Conservation (phyloP, 2,888 invertebrate genomes). For the Drosophila barbarae region DNA sequence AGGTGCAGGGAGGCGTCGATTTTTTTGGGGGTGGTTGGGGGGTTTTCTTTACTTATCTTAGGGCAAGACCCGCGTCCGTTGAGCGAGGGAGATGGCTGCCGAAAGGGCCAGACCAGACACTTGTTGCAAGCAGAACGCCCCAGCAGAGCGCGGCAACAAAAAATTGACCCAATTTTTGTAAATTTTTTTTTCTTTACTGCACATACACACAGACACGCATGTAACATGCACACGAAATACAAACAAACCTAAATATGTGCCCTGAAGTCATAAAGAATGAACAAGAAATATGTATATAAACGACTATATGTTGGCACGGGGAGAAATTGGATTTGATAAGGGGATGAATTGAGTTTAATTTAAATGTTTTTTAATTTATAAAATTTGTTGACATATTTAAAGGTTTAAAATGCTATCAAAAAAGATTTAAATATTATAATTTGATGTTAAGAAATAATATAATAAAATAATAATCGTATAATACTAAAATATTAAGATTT, state of each 20-base stretch:
- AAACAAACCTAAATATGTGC: constrained; percentile 68
- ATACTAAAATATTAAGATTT: too few relatives aligned
- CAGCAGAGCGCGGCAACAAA: constrained; percentile 43
- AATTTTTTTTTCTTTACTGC: constrained; percentile 39
- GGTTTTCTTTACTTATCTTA: constrained; percentile 60
- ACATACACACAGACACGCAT: constrained; percentile 30
- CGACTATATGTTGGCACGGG: constrained; percentile 3
- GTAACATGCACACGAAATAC: constrained; percentile 31
- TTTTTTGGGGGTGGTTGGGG: constrained; percentile 21
- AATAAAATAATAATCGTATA: too few relatives aligned
- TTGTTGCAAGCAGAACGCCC: constrained; percentile 65
- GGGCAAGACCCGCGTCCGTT: constrained; percentile 62
- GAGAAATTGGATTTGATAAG: background rate
- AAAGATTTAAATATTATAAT: background rate
- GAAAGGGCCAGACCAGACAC: constrained; percentile 57
- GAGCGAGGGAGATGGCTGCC: constrained; percentile 55
- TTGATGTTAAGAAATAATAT: background rate
- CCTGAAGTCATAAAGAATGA: constrained; percentile 47
- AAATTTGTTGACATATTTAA: background rate
- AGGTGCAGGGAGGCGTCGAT: background rate
- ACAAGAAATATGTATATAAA: constrained; percentile 11
- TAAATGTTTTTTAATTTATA: background rate
- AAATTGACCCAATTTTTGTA: constrained; percentile 43
- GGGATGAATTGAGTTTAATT: background rate
- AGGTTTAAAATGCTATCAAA: background rate